Evolutionary conservation across 2,888 invertebrate genomes (phyloP).

Genomic region (Cryptus viduatorius): DNA sequence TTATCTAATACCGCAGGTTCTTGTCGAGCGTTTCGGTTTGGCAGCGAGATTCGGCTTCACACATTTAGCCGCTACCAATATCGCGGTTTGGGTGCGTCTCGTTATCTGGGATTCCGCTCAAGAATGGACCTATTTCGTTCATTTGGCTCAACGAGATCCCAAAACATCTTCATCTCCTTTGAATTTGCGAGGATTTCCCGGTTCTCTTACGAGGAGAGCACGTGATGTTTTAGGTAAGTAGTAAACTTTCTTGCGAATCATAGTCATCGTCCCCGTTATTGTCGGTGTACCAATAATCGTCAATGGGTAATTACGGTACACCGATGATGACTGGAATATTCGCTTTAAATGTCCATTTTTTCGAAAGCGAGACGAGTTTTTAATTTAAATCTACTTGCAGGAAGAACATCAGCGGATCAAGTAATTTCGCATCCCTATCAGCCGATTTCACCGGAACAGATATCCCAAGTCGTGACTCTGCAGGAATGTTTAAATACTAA

Average conservation of each 20-base stretch:
- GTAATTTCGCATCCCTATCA: constrained; percentile 76
- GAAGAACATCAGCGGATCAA: constrained; percentile 54
- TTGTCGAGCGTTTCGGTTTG: constrained; percentile 86
- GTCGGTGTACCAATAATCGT: too few species aligned
- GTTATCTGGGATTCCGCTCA: constrained; percentile 86
- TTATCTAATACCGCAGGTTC: constrained; percentile 80
- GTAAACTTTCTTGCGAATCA: not conserved
- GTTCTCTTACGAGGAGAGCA: constrained; percentile 81
- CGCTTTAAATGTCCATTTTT: too few species aligned
- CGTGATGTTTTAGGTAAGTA: constrained; percentile 80
- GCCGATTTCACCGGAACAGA: constrained; percentile 85
- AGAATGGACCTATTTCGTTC: constrained; percentile 86
- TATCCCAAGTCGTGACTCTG: constrained; percentile 85
- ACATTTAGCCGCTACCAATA: constrained; percentile 86
- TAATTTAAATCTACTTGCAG: constrained; percentile 49
- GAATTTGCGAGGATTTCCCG: constrained; percentile 84
- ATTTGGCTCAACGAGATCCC: constrained; percentile 82
- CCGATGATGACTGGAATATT: too few species aligned
- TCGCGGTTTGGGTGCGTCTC: constrained; percentile 86
- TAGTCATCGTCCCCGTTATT: too few species aligned
- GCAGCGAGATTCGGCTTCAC: constrained; percentile 86
- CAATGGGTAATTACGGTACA: too few species aligned
- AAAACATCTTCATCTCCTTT: constrained; percentile 82
- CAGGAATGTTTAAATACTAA: constrained; percentile 86
- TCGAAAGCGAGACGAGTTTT: not conserved